A percentile compares a stretch with the other conserved stretches of the same genome.
These are phyloP conservation scores for Toxotes chatareus DNA, from an alignment of 2,113 vertebrate species.

Conservation along the genomic window DNA sequence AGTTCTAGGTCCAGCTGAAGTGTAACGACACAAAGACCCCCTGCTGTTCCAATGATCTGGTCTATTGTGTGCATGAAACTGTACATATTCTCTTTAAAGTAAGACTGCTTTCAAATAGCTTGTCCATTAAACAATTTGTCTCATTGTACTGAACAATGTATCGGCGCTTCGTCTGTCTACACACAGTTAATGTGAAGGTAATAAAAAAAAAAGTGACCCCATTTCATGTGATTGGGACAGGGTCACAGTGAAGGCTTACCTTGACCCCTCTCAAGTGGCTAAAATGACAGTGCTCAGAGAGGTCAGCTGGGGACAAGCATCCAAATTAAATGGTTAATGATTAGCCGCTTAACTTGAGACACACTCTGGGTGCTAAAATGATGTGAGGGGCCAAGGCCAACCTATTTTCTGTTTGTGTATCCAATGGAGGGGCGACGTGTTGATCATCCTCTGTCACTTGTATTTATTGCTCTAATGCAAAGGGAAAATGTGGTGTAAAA, in stretches of 20 bases:
- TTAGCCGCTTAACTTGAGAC: constrained; percentile 66
- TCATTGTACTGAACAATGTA: not conserved
- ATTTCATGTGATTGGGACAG: constrained; percentile 21
- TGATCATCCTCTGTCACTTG: constrained; percentile 65
- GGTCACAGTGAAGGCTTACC: constrained; percentile 35
- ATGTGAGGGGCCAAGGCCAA: constrained; percentile 58
- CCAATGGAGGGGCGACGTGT: constrained; percentile 35
- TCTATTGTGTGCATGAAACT: not conserved
- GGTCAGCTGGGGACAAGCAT: constrained; percentile 67
- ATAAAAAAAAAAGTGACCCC: not conserved
- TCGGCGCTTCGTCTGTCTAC: not conserved
- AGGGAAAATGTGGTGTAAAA: constrained; percentile 66
- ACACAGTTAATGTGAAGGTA: not conserved
- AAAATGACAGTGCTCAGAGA: constrained; percentile 41
- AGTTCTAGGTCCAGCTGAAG: not conserved
- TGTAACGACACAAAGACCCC: not conserved
- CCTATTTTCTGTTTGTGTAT: constrained; percentile 53
- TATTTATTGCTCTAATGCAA: constrained; percentile 64
- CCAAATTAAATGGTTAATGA: constrained; percentile 73
- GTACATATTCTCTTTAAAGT: not conserved
- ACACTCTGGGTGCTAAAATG: constrained; percentile 44
- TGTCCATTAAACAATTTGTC: not conserved
- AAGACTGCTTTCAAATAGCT: not conserved
- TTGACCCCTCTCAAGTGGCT: constrained; percentile 34
- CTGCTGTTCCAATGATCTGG: not conserved